Evolutionary conservation across 92 coral and sea anemone genomes (phyloP).

Genomic region (Pocillopora grandis): DNA sequence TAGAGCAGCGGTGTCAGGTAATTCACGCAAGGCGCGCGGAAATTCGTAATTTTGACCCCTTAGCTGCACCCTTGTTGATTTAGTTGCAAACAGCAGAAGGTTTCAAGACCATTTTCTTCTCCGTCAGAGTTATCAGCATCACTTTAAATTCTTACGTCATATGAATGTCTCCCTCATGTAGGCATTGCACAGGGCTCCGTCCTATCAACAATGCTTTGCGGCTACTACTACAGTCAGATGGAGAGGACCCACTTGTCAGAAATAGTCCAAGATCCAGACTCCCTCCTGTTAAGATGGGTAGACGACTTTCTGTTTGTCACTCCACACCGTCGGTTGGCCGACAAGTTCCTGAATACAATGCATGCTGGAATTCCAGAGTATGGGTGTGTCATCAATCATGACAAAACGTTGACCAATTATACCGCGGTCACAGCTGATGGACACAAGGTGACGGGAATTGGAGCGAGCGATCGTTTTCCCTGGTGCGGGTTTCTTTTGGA

Average conservation of each 20-base stretch:
- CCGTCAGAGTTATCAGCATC: neutral
- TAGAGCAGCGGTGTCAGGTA: too few species aligned
- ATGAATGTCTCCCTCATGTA: constrained; percentile 4
- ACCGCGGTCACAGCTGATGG: constrained; percentile 63
- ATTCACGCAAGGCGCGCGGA: too few species aligned
- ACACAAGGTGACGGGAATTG: constrained; percentile 46
- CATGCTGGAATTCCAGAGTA: constrained; percentile 75
- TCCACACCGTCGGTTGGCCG: constrained; percentile 52
- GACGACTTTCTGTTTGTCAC: constrained; percentile 89
- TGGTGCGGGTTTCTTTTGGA: constrained; percentile 82
- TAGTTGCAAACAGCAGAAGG: too few species aligned
- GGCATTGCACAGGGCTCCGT: constrained; percentile 95
- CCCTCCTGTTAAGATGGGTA: constrained; percentile 89
- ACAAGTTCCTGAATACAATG: constrained; percentile 62
- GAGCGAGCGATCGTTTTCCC: constrained; percentile 58
- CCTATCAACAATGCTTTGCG: constrained; percentile 75
- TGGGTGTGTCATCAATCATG: constrained; percentile 71
- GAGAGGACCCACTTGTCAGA: constrained; percentile 68
- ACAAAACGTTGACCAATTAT: constrained; percentile 83
- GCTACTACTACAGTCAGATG: constrained; percentile 80
- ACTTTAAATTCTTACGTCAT: neutral
- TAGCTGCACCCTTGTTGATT: too few species aligned
- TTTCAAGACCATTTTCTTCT: too few species aligned
- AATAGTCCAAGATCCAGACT: constrained; percentile 55
- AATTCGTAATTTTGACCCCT: too few species aligned